These are phyloP conservation scores for Parascotia fuliginaria DNA, from an alignment of 2,888 invertebrate species.

Conservation along the genomic window DNA sequence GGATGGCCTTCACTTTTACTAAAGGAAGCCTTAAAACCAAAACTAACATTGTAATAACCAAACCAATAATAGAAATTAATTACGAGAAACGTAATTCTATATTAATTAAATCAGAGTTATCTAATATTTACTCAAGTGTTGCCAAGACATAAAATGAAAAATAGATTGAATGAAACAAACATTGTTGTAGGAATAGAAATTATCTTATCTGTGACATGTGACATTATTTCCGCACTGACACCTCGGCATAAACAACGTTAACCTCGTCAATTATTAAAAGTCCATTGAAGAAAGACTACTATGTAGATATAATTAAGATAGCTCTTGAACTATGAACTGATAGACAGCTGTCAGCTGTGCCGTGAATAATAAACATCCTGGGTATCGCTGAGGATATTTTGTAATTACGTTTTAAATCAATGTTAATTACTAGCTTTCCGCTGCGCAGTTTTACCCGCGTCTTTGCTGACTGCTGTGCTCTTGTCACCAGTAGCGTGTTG, in stretches of 20 bases:
- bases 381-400: background rate
- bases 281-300: slow-evolving; percentile 30
- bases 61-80: no score
- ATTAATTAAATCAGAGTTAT: background rate
- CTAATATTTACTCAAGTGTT: background rate
- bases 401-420: no score
- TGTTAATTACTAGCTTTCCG: no score
- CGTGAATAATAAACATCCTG: background rate
- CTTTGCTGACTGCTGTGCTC: no score
- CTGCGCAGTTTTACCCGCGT: no score
- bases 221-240: slow-evolving; percentile 11
- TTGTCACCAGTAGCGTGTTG: no score
- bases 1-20: no score
- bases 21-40: no score
- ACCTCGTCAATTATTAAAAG: background rate
- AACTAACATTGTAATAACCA: no score
- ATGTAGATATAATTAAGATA: slow-evolving; percentile 6
- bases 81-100: background rate
- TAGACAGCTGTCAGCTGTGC: slow-evolving; percentile 5
- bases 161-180: background rate
- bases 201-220: slow-evolving; percentile 7
- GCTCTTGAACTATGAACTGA: slow-evolving; percentile 13
- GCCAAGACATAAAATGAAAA: background rate
- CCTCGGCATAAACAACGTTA: slow-evolving; percentile 7
- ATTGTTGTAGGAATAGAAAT: slow-evolving; percentile 2